phyloP scores from a whole-genome alignment of 2,113 vertebrate genomes.

The Aspiorhynchus laticeps region DNA sequence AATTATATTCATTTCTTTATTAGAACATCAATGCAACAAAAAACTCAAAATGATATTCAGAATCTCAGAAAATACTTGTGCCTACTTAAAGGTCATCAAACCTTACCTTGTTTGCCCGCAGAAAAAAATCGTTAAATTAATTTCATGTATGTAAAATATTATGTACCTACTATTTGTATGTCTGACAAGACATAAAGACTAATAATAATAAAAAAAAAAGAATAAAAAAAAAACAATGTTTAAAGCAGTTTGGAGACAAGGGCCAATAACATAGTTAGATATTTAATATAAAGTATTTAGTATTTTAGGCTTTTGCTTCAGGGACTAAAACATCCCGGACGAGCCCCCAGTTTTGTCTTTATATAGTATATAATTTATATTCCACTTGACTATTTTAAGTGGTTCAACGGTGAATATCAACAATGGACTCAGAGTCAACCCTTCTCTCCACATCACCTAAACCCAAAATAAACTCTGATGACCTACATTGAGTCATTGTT shows the following conservation, averaged over 20 bases:
- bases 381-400: constrained; percentile 4
- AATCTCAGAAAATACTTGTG: neutral
- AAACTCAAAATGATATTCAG: neutral
- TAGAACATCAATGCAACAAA: neutral
- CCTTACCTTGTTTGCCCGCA: neutral
- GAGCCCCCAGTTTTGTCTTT: no score
- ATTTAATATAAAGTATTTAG: neutral
- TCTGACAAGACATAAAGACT: neutral
- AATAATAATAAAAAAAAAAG: no score
- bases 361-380: neutral
- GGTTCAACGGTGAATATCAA: neutral
- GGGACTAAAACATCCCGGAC: neutral
- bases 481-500: constrained; percentile 7
- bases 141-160: neutral
- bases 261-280: neutral
- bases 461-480: neutral
- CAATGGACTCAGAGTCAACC: neutral
- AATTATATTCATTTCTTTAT: neutral
- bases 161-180: neutral
- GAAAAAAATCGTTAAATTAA: neutral
- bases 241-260: neutral
- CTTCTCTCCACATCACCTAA: neutral
- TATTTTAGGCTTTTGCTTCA: neutral
- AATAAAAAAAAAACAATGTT: neutral
- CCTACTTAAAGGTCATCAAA: neutral